Evolutionary conservation across 1,140 invertebrate species (phyloP), one percentile per base, ranked within the genome.

Genomic region (Pogonus chalceus): DNA sequence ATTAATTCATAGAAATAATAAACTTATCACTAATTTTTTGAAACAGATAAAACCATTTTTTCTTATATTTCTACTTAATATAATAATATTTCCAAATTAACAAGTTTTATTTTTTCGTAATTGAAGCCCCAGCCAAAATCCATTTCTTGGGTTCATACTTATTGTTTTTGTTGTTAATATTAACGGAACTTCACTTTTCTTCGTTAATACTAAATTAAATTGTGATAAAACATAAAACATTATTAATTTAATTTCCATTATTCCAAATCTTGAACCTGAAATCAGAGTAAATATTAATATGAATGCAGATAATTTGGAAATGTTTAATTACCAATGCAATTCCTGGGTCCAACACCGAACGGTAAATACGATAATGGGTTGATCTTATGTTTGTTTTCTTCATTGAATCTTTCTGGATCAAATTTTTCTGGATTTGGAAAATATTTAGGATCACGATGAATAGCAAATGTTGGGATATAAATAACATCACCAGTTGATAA

Each of bases 331-430:
- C 77, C 80, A 52, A 83, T 73, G 57, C 81, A 83, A 56, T 75
- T 78, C 22, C 81, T 66, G 1, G 79, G 79, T 21, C 80, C 80
- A 10, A 64, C 64, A 2, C 79, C 78, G 57, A 83, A 82, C 0
- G 81, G 77, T 48, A 79, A 51, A 63, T 72, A 82, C 0, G 69
- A 60, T 37, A 68, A 77, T 0, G 71, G 72, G 16, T 69, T 60
- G 14, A 74, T 49, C 0, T 67, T 66, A 1, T 50, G 24, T 21
- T 68, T 70, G 39, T 72, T 71, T 20, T 73, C 71, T 3, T 69
- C 68, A 26, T 63, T 67, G 50, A 77, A 79, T 23, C 78, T 61
- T 22, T 78, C 77, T 0, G 78, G 77, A 55, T 74, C 63, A 52
- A 79, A 80, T 35, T 58, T 62, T 20, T 69, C 65, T 1, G 75